A percentile compares a stretch with the other conserved stretches of the same genome.
Conservation (phyloP, 1,140 invertebrate genomes). For the Zeugodacus cucurbitae region DNA sequence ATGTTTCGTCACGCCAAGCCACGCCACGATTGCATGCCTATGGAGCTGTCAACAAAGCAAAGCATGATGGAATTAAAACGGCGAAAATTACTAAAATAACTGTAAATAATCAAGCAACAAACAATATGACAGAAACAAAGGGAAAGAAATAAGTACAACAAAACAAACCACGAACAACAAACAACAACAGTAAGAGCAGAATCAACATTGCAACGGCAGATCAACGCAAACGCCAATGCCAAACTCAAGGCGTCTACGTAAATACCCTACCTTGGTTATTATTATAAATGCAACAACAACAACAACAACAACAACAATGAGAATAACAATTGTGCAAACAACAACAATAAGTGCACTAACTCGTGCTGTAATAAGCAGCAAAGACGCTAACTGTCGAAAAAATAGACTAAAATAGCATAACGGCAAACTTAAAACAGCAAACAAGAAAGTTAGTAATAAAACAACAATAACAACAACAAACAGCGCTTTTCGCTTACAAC, state of each 20-base stretch:
- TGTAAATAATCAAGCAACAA: conserved; percentile 17
- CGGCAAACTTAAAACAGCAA: neutral
- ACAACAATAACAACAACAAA: neutral
- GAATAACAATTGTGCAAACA: neutral
- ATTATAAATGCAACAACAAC: neutral
- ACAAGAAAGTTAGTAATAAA: conserved; percentile 4
- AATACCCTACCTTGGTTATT: neutral
- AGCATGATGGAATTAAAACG: neutral
- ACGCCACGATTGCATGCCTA: neutral
- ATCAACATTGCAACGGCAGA: neutral
- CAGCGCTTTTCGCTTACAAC: neutral
- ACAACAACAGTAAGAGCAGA: neutral
- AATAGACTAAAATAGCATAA: neutral
- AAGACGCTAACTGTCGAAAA: neutral
- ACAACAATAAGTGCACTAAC: neutral
- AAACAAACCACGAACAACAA: neutral
- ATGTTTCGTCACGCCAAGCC: conserved; percentile 16
- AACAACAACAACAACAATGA: neutral
- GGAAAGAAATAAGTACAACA: neutral
- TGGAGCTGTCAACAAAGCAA: neutral
- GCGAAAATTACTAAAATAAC: conserved; percentile 25
- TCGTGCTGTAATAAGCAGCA: neutral
- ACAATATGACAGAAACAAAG: neutral
- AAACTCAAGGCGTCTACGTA: neutral
- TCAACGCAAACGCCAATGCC: neutral